phyloP scores from a whole-genome alignment of 2,888 invertebrate genomes.

The Cheilosia urbana region DNA sequence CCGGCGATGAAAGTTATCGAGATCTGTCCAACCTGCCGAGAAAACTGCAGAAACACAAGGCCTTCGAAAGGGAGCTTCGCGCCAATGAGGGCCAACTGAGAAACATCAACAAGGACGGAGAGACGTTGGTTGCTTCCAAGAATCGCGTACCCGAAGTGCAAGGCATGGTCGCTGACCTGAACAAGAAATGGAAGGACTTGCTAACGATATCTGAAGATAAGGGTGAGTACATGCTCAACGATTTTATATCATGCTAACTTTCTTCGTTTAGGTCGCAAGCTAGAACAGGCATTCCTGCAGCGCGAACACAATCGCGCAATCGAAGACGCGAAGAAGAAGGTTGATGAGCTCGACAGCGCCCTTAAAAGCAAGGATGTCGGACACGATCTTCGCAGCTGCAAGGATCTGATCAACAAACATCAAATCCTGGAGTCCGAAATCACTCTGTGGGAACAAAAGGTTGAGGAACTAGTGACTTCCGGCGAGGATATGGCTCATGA shows the following conservation, averaged over 20 bases:
- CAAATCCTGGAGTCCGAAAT: slow-evolving; percentile 95
- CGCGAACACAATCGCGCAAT: slow-evolving; percentile 91
- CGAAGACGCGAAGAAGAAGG: slow-evolving; percentile 94
- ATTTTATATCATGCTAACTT: background rate
- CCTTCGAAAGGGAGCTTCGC: slow-evolving; percentile 96
- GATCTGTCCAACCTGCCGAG: slow-evolving; percentile 95
- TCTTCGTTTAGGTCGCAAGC: slow-evolving; percentile 85
- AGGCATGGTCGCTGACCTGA: slow-evolving; percentile 88
- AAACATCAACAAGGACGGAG: slow-evolving; percentile 92
- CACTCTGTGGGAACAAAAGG: slow-evolving; percentile 91
- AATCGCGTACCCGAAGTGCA: slow-evolving; percentile 89
- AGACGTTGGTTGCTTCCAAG: slow-evolving; percentile 89
- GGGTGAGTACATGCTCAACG: slow-evolving; percentile 74
- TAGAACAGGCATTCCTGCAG: slow-evolving; percentile 95
- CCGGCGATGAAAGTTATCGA: slow-evolving; percentile 95
- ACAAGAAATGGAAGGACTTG: slow-evolving; percentile 91
- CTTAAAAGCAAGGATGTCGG: slow-evolving; percentile 93
- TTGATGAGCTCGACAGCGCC: slow-evolving; percentile 92
- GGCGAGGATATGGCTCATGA: slow-evolving; percentile 96
- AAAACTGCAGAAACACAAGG: slow-evolving; percentile 97
- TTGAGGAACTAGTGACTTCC: slow-evolving; percentile 90
- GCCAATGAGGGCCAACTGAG: slow-evolving; percentile 97
- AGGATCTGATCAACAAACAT: slow-evolving; percentile 94
- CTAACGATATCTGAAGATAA: slow-evolving; percentile 87
- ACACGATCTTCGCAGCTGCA: slow-evolving; percentile 95